Base-by-base conservation (phyloP, 2,113 vertebrate species). In the Acanthochromis polyacanthus region DNA sequence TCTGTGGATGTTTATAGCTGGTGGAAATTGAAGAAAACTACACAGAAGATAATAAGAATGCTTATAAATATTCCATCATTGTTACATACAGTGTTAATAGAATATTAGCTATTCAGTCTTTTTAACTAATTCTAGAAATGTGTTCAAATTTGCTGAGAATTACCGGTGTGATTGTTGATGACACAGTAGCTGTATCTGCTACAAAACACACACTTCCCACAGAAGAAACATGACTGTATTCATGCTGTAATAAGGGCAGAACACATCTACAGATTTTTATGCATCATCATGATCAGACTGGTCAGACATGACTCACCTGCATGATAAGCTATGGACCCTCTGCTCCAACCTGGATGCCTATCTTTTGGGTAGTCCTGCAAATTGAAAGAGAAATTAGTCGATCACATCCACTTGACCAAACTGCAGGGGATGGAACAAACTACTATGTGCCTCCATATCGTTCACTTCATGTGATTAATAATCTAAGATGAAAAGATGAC, bases 311-410 rank as follows among this genome's bases (percentile, higher is more conserved):
- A 52, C 92, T 90, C 82, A 97, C 97, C 97, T 78, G 97, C 97
- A 55, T 98, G 97, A 83, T 98, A 98, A 1, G 97, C 97, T 78
- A 98, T 97, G 23, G 97, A 98, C 4, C 97, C 97, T 87, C 96
- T 93, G 91, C 96, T 98, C 97, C 97, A 98, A 63, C 97, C 97
- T 2, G 97, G 97, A 77, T 98, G 97, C 75, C 96, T 94, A 84
- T 98, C 97, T 90, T 97, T 98, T 14, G 97, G 97, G 63, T 98
- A 98, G 78, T 97, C 96, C 97, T 98, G 83, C 11, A 85, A 83
- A 71, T 68, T 20, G 75, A 64, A 32, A 82, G 60, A 80, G 3
- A 51, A 43, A 56, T 57, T 22, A 63, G 7, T 10, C 56, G 23
- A 14, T 51, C 2, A 51, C 48, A 10, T 48, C 15, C 15, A 17